Evolutionary conservation across 1,140 invertebrate genomes (phyloP).

Genomic region (Drosophila trapezifrons): DNA sequence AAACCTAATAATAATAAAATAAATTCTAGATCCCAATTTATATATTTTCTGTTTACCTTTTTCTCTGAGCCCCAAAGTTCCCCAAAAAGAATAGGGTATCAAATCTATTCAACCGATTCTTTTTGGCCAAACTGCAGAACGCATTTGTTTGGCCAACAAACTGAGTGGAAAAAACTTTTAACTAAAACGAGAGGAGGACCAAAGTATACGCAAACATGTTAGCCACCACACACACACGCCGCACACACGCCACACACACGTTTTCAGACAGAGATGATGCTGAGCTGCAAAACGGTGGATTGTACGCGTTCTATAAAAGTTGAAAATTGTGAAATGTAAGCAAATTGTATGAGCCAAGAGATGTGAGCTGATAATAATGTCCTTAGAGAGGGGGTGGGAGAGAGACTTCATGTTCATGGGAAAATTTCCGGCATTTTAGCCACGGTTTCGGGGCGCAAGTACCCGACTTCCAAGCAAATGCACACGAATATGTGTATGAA

Average conservation of each 20-base stretch:
- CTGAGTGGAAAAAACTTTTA: slow-evolving; percentile 64
- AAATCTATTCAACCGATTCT: slow-evolving; percentile 14
- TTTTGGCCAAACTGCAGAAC: slow-evolving; percentile 43
- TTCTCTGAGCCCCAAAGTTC: background rate
- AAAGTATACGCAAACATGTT: slow-evolving; percentile 31
- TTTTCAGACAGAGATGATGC: background rate
- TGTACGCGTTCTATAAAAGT: slow-evolving; percentile 23
- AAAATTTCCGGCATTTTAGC: slow-evolving; percentile 58
- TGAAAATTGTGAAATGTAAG: slow-evolving; percentile 71
- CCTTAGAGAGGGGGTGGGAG: slow-evolving; percentile 4
- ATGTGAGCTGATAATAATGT: slow-evolving; percentile 29
- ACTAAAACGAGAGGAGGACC: slow-evolving; percentile 22
- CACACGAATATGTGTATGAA: slow-evolving; percentile 71
- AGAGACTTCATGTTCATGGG: slow-evolving; percentile 23
- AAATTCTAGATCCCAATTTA: background rate
- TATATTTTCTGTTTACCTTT: background rate
- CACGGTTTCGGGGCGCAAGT: slow-evolving; percentile 34
- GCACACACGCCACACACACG: background rate
- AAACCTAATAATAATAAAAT: background rate
- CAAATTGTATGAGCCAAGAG: slow-evolving; percentile 52
- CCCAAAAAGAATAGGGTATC: background rate
- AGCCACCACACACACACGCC: slow-evolving; percentile 1
- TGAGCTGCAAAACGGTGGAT: slow-evolving; percentile 29
- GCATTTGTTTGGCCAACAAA: slow-evolving; percentile 51
- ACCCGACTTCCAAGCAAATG: slow-evolving; percentile 62